Evolutionary conservation across 2,113 vertebrate species (phyloP).

Genomic region (Perca schrenkii): DNA sequence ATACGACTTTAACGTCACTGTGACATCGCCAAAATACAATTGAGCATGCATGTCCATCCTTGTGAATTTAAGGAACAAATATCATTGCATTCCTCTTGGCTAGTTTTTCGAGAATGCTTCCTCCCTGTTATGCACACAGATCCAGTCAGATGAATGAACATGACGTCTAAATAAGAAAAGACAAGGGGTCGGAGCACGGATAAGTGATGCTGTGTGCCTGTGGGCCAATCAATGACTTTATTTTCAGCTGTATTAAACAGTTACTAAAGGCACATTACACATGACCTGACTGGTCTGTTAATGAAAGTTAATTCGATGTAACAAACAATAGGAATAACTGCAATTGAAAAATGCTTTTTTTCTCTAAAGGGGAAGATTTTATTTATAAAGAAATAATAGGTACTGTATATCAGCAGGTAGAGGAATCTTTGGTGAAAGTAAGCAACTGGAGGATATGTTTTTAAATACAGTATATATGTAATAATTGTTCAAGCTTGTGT

Average conservation of each 20-base stretch:
- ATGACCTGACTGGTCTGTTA: slow-evolving; percentile 10
- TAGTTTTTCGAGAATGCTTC: slow-evolving; percentile 19
- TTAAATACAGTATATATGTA: background rate
- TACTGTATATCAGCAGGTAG: background rate
- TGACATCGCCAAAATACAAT: slow-evolving; percentile 8
- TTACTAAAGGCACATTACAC: slow-evolving; percentile 11
- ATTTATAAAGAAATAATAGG: background rate
- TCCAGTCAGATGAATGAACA: slow-evolving; percentile 36
- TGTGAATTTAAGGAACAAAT: slow-evolving; percentile 52
- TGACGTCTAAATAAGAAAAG: background rate
- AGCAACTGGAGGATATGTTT: background rate
- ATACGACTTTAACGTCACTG: slow-evolving; percentile 4
- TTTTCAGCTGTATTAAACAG: slow-evolving; percentile 26
- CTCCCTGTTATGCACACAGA: slow-evolving; percentile 18
- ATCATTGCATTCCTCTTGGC: slow-evolving; percentile 40
- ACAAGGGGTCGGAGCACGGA: background rate
- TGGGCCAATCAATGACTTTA: slow-evolving; percentile 4
- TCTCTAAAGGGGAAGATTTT: too few relatives aligned
- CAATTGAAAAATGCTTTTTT: too few relatives aligned
- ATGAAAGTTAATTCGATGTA: background rate
- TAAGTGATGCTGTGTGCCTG: slow-evolving; percentile 12
- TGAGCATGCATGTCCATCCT: slow-evolving; percentile 39
- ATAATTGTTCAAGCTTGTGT: background rate
- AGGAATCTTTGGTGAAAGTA: background rate
- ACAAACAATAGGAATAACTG: background rate